Conservation (phyloP, 2,888 invertebrate genomes). For the Eumerus sabulonum region DNA sequence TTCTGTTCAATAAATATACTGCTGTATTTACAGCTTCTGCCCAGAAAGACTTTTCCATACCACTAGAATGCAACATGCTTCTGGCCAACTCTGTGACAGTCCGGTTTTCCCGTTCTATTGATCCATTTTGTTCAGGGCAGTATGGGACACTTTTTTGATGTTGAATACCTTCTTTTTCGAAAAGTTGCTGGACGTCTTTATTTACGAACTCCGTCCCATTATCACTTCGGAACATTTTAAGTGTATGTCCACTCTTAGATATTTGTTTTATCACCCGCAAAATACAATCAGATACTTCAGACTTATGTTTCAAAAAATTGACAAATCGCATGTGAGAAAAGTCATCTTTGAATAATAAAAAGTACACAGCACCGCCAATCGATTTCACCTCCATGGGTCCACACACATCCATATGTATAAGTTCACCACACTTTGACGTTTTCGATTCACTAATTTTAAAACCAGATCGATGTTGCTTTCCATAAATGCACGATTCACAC, state of each 20-base stretch:
- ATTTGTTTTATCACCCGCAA: too few relatives aligned
- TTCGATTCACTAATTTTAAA: constrained; percentile 8
- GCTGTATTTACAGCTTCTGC: constrained; percentile 72
- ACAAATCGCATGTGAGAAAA: constrained; percentile 14
- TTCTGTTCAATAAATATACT: too few relatives aligned
- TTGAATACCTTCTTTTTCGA: constrained; percentile 24
- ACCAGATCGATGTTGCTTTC: not conserved
- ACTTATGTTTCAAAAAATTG: constrained; percentile 14
- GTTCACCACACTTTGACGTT: constrained; percentile 9
- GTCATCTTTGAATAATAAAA: constrained; percentile 6
- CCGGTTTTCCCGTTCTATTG: constrained; percentile 53
- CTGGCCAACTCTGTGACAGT: constrained; percentile 51
- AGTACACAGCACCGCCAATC: not conserved
- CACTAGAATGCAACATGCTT: constrained; percentile 49
- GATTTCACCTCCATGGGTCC: constrained; percentile 13
- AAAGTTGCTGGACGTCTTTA: constrained; percentile 6
- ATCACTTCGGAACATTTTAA: constrained; percentile 13
- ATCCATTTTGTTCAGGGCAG: constrained; percentile 59
- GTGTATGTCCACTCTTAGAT: too few relatives aligned
- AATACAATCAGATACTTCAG: constrained; percentile 16
- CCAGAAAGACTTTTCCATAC: constrained; percentile 71
- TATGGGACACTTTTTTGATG: constrained; percentile 54
- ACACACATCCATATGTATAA: constrained; percentile 9
- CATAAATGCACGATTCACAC: constrained; percentile 5
- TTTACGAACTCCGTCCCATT: too few relatives aligned